These are phyloP conservation scores for Philereme vetulata DNA, from an alignment of 2,888 invertebrate genomes.

Conservation along the genomic window DNA sequence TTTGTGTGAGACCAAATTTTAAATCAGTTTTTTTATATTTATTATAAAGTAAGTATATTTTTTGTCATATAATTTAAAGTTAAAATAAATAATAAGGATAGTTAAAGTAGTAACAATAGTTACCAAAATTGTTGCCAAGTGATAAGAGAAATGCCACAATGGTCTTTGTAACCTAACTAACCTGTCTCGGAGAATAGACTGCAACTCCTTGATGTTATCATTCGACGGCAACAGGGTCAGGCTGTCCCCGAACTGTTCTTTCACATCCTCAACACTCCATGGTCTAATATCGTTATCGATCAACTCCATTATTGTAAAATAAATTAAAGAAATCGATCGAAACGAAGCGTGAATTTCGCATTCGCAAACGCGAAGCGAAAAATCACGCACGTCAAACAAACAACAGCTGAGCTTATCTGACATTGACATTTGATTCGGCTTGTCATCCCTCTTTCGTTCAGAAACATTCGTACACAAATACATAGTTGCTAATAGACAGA, in stretches of 20 bases:
- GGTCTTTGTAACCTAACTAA: conserved; percentile 76
- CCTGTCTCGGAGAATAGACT: conserved; percentile 95
- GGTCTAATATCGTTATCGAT: conserved; percentile 71
- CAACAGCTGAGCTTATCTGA: neutral
- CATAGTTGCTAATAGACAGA: no score
- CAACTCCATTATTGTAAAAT: conserved; percentile 66
- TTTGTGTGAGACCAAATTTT: no score
- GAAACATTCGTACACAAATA: no score
- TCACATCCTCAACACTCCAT: conserved; percentile 71
- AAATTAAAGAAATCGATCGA: conserved; percentile 16
- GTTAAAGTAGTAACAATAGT: conserved; percentile 11
- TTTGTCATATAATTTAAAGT: no score
- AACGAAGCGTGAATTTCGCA: conserved; percentile 3
- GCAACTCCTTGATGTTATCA: conserved; percentile 92
- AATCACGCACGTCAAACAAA: no score
- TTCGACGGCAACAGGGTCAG: conserved; percentile 89
- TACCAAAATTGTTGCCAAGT: conserved; percentile 24
- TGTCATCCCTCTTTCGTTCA: no score
- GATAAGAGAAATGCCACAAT: conserved; percentile 22
- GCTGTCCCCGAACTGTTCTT: conserved; percentile 86
- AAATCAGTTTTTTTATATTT: no score
- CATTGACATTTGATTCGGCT: no score
- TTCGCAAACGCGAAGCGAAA: neutral
- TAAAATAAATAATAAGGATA: no score
- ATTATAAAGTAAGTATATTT: no score